Evolutionary conservation across 2,888 invertebrate species (phyloP), one percentile per base, ranked within the genome.

Genomic region (Acanthopleura granulata): DNA sequence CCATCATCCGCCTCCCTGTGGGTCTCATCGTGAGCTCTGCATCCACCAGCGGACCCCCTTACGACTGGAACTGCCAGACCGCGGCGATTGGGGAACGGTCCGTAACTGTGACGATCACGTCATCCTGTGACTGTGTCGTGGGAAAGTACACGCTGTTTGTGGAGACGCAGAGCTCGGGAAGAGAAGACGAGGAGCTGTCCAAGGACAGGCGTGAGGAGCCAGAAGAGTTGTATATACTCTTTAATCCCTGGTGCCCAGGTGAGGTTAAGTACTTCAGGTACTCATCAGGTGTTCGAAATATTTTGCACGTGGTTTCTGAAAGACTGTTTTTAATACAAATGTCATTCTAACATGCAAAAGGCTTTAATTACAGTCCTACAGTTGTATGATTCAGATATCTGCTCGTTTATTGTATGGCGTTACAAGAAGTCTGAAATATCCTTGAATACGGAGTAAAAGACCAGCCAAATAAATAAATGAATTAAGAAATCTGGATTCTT

Each of bases 201-300:
- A 49, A 22, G 30, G 78, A 74, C 15, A 77, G 85, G 50, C 76
- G 78, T 22, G 82, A 83, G 71, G 77, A 82, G 12, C 82, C 84
- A 76, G 93, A 93, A 74, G 93, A 93, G 14, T 92, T 97, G 79
- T 96, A 94, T 86, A 91, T 97, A 0, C 92, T 97, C 12, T 97
- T 95, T 89, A 97, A 97, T 91, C 95, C 97, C 0, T 97, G 97
- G 97, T 95, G 95, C 88, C 92, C 94, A 92, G 94, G 95, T 95
- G 91, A 72, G 18, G 3, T 69, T 66, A 40, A 9, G 40, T 9
- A 22, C 25, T 11, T 6, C n/a, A 22, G 25, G n/a, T 6, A 61
- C 61, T 15, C 51, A 61, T 11, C n/a, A 61, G 11, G 40, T 40
- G 40, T 40, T 40, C 4, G 9, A 9, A 40, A 40, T 9, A 40